Evolutionary conservation across 2,888 invertebrate species (phyloP).

Genomic region (Folsomia candida): DNA sequence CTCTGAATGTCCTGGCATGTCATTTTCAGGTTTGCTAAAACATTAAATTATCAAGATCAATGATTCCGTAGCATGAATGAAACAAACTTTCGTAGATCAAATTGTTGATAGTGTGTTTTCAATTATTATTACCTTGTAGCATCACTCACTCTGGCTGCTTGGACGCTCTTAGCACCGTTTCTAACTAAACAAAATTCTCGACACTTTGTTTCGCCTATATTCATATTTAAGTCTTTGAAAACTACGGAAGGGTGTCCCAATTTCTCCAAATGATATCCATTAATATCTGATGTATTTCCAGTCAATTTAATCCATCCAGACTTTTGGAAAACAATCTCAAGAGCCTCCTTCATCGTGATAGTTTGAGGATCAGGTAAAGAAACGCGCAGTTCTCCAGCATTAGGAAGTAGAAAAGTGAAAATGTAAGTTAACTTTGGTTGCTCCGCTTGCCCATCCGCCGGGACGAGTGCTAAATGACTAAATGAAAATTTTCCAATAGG

Average conservation of each 20-base stretch:
- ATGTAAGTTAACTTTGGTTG: slow-evolving; percentile 20
- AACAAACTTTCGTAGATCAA: too few relatives aligned
- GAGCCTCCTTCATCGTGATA: slow-evolving; percentile 37
- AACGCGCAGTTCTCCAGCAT: slow-evolving; percentile 36
- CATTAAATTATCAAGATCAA: too few relatives aligned
- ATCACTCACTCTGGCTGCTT: slow-evolving; percentile 31
- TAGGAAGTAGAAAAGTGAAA: slow-evolving; percentile 45
- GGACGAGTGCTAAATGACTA: slow-evolving; percentile 77
- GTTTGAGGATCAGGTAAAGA: slow-evolving; percentile 29
- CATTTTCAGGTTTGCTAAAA: slow-evolving; percentile 27
- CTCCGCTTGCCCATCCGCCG: slow-evolving; percentile 25
- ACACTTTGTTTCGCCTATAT: slow-evolving; percentile 42
- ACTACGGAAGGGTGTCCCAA: slow-evolving; percentile 37
- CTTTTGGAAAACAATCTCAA: slow-evolving; percentile 35
- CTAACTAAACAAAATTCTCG: slow-evolving; percentile 49
- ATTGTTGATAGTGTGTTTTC: background rate
- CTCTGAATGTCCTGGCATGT: slow-evolving; percentile 35
- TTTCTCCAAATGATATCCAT: slow-evolving; percentile 49
- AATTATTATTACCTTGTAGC: slow-evolving; percentile 28
- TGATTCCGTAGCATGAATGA: too few relatives aligned
- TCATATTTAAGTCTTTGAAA: slow-evolving; percentile 37
- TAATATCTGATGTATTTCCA: slow-evolving; percentile 9
- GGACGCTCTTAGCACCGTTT: slow-evolving; percentile 50
- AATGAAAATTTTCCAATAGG: slow-evolving; percentile 91
- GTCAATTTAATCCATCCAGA: slow-evolving; percentile 43